Conservation (phyloP, 2,888 invertebrate genomes). For the Osmoderma eremita region DNA sequence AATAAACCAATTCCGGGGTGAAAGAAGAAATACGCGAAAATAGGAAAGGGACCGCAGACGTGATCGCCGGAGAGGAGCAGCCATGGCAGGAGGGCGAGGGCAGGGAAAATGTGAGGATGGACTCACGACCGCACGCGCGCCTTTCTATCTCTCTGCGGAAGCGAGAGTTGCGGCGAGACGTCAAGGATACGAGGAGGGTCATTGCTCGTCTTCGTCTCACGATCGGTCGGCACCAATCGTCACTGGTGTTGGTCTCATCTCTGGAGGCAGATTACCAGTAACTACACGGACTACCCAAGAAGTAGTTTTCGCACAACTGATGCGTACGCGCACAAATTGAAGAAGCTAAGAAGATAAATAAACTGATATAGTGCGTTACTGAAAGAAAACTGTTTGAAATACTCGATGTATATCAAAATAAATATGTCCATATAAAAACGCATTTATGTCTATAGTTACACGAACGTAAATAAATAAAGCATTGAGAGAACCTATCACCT, state of each 20-base stretch:
- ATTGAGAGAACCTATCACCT: too few relatives aligned
- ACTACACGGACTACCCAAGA: slow-evolving; percentile 14
- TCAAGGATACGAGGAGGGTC: slow-evolving; percentile 48
- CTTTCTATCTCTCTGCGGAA: slow-evolving; percentile 46
- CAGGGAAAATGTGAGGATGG: slow-evolving; percentile 20
- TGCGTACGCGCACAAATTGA: too few relatives aligned
- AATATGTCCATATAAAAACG: too few relatives aligned
- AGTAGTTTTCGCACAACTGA: slow-evolving; percentile 1
- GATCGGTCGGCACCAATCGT: slow-evolving; percentile 32
- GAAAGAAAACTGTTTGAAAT: too few relatives aligned
- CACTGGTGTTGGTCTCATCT: slow-evolving; percentile 18
- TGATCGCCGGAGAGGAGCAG: neutral
- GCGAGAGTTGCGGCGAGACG: slow-evolving; percentile 48
- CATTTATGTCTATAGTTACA: too few relatives aligned
- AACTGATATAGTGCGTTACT: too few relatives aligned
- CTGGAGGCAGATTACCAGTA: slow-evolving; percentile 15
- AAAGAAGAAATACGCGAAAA: slow-evolving; percentile 5
- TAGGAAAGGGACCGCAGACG: neutral
- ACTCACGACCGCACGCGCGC: slow-evolving; percentile 35
- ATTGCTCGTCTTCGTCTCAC: slow-evolving; percentile 44
- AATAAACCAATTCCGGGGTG: neutral
- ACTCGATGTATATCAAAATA: too few relatives aligned
- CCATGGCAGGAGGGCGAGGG: neutral
- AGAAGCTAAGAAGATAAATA: too few relatives aligned
- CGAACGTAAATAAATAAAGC: too few relatives aligned